Conservation (phyloP, 2,113 vertebrate genomes). For the Chloropsis hardwickii region DNA sequence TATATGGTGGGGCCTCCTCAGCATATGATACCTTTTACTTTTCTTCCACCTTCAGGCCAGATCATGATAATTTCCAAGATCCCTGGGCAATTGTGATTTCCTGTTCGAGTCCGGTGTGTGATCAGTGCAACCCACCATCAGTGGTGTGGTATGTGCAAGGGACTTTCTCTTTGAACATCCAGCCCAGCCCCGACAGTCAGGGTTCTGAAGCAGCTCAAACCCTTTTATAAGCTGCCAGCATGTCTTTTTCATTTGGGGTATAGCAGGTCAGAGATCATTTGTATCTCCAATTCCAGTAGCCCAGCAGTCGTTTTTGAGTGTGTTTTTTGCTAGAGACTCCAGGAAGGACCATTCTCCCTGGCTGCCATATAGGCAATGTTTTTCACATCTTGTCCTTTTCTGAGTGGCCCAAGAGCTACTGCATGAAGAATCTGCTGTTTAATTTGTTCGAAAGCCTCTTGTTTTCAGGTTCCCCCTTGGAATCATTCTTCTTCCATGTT, state of each 20-base stretch:
- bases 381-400: not conserved
- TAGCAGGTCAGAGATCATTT: not conserved
- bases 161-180: not conserved
- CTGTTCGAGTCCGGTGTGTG: fast-evolving
- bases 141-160: not conserved
- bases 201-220: not conserved
- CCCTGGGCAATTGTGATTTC: not conserved
- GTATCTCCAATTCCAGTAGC: not conserved
- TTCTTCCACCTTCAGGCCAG: not conserved
- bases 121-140: not conserved
- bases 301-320: not conserved
- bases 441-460: not conserved
- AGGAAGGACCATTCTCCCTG: not conserved
- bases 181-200: fast-evolving
- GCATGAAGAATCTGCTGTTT: not conserved
- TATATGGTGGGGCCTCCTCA: not conserved
- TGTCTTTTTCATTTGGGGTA: not conserved
- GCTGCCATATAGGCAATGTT: not conserved
- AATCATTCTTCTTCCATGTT: not conserved
- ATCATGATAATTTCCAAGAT: not conserved
- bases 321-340: not conserved
- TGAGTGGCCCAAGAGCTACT: not conserved
- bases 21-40: not conserved
- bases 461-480: not conserved
- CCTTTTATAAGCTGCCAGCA: not conserved